phyloP scores from a whole-genome alignment of 92 coral and sea anemone species.

The Anthopleura xanthogrammica region DNA sequence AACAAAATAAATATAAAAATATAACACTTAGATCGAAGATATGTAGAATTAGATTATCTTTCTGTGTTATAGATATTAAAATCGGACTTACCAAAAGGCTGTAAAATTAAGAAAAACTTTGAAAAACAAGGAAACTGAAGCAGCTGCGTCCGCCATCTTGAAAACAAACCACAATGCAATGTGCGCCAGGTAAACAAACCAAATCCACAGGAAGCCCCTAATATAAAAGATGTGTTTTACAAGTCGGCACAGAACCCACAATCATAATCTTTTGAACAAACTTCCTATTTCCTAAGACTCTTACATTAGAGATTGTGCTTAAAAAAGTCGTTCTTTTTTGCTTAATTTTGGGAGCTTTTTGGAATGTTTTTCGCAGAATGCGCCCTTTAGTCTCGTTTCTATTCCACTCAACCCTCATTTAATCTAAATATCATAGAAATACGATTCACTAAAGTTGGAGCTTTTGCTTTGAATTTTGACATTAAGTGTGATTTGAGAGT shows the following conservation, averaged over 20 bases:
- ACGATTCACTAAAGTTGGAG: background rate
- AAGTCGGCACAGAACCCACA: background rate
- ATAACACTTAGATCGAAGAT: background rate
- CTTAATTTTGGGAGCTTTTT: background rate
- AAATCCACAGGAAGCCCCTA: constrained; percentile 29
- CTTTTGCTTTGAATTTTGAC: background rate
- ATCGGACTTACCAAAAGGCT: constrained; percentile 13
- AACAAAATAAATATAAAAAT: background rate
- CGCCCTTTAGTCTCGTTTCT: background rate
- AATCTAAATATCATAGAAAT: background rate
- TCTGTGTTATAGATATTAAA: background rate
- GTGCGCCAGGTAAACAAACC: constrained; percentile 23
- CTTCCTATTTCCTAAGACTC: background rate
- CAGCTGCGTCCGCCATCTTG: constrained; percentile 21
- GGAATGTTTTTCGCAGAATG: background rate
- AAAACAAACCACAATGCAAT: constrained; percentile 14
- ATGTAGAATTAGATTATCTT: background rate
- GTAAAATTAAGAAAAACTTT: constrained; percentile 10
- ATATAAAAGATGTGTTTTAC: too few relatives aligned
- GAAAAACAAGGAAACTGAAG: background rate
- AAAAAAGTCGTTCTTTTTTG: background rate
- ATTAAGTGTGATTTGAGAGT: background rate
- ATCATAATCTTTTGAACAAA: background rate
- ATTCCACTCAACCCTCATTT: background rate
- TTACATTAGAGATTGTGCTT: background rate